Conservation (phyloP, 37 sponge, comb jelly and placozoan genomes). For the Bolinopsis microptera region DNA sequence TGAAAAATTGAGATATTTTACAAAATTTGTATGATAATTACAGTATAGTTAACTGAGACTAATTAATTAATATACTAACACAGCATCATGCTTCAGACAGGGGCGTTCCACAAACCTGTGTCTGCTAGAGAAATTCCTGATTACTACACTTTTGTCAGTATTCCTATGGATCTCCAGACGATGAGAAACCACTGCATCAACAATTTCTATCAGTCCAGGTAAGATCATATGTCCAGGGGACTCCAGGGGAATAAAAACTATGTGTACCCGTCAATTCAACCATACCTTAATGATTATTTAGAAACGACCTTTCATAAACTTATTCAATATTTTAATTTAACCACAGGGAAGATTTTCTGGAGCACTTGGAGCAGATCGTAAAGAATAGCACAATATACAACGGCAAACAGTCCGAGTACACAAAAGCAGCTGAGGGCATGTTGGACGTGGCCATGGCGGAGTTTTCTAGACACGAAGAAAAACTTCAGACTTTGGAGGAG, state of each 20-base stretch:
- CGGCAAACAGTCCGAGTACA: constrained; percentile 70
- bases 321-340: too few relatives aligned
- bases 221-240: constrained; percentile 73
- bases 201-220: constrained; percentile 68
- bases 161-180: constrained; percentile 97
- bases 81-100: too few relatives aligned
- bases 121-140: constrained; percentile 86
- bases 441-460: constrained; percentile 32
- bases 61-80: too few relatives aligned
- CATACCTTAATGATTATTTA: too few relatives aligned
- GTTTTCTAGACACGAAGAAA: constrained; percentile 3
- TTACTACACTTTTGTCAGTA: constrained; percentile 89
- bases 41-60: too few relatives aligned
- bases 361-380: constrained; percentile 80
- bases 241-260: neutral
- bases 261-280: too few relatives aligned
- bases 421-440: constrained; percentile 59
- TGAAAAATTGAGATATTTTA: too few relatives aligned
- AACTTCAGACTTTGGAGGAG: constrained; percentile 54
- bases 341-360: constrained; percentile 64
- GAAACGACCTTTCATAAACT: too few relatives aligned
- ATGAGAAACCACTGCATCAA: constrained; percentile 80
- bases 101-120: constrained; percentile 88
- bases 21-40: too few relatives aligned
- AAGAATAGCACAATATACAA: constrained; percentile 93